These are phyloP conservation scores for Resseliella maxima DNA, from an alignment of 2,888 invertebrate genomes.

Conservation along the genomic window DNA sequence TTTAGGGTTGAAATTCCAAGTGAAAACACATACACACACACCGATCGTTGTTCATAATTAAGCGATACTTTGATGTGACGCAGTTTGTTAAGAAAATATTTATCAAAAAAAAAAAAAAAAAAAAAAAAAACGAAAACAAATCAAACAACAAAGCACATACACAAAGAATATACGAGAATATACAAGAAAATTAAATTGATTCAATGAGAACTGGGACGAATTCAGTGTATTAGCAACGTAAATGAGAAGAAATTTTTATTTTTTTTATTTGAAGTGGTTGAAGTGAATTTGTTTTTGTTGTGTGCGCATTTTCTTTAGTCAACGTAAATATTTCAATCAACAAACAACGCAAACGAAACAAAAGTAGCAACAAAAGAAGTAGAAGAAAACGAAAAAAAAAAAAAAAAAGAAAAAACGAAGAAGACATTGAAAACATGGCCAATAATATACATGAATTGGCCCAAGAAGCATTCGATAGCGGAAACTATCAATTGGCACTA, in stretches of 20 bases:
- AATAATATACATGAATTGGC: conserved; percentile 66
- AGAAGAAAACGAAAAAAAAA: too few species aligned
- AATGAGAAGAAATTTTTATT: neutral
- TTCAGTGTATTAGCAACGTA: neutral
- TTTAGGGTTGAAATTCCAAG: neutral
- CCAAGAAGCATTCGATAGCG: conserved; percentile 67
- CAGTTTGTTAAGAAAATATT: neutral
- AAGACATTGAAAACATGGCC: conserved; percentile 47
- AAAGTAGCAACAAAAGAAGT: conserved; percentile 49
- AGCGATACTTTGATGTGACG: neutral
- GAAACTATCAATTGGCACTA: conserved; percentile 66
- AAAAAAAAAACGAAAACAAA: neutral
- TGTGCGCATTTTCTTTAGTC: too few species aligned
- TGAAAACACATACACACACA: too few species aligned
- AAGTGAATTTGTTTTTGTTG: neutral
- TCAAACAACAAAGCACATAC: neutral
- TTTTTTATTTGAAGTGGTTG: neutral
- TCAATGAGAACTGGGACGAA: neutral
- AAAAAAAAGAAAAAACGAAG: neutral
- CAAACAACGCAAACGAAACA: neutral
- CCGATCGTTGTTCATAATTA: neutral
- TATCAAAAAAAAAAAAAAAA: neutral
- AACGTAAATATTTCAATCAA: too few species aligned
- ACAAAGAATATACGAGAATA: too few species aligned
- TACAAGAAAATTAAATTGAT: neutral